phyloP scores from a whole-genome alignment of 2,888 invertebrate species.

The Phaonia tiefii region DNA sequence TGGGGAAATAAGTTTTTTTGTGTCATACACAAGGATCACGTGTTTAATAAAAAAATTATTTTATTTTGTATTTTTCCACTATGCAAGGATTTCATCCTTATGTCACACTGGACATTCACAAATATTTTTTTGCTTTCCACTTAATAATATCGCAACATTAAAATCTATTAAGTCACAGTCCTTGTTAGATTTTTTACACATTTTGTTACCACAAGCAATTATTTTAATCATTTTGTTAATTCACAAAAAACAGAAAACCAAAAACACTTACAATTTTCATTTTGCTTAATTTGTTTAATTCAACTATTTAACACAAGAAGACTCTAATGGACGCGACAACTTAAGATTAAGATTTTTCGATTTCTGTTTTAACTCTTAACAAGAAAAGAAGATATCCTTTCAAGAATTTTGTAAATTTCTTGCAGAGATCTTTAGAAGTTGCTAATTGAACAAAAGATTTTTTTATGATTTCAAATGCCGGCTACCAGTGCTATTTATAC shows the following conservation, averaged over 20 bases:
- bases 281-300: slow-evolving; percentile 60
- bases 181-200: too few relatives aligned
- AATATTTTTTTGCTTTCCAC: slow-evolving; percentile 29
- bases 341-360: slow-evolving; percentile 9
- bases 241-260: too few relatives aligned
- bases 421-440: slow-evolving; percentile 70
- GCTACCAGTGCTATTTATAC: slow-evolving; percentile 80
- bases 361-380: not conserved
- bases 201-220: too few relatives aligned
- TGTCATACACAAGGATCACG: too few relatives aligned
- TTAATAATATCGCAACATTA: too few relatives aligned
- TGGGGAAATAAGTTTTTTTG: too few relatives aligned
- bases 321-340: not conserved
- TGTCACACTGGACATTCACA: slow-evolving; percentile 26
- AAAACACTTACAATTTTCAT: slow-evolving; percentile 76
- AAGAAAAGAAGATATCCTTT: slow-evolving; percentile 57
- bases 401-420: slow-evolving; percentile 53
- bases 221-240: too few relatives aligned
- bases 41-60: too few relatives aligned
- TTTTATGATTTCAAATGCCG: slow-evolving; percentile 80
- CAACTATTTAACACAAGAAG: slow-evolving; percentile 49
- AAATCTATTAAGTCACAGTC: too few relatives aligned
- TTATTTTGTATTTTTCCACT: too few relatives aligned
- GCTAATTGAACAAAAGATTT: slow-evolving; percentile 79
- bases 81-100: too few relatives aligned